Conservation (phyloP, 1,140 invertebrate species). For the Onthophagus taurus region DNA sequence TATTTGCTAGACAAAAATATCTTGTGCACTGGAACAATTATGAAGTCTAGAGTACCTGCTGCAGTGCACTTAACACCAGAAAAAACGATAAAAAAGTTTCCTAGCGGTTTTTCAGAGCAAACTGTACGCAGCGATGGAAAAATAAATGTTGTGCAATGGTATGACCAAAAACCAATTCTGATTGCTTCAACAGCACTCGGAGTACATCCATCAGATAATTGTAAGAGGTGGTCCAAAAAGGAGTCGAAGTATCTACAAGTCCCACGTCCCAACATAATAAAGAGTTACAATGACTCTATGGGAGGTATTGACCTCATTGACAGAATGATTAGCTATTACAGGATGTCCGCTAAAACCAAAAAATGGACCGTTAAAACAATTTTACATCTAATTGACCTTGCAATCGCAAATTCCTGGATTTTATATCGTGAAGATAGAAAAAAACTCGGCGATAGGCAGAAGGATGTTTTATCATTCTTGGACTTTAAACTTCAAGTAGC, state of each 20-base stretch:
- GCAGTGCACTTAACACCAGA: slow-evolving; percentile 15
- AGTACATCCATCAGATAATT: slow-evolving; percentile 16
- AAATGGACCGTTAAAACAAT: slow-evolving; percentile 16
- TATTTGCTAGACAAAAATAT: neutral
- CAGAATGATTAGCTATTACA: slow-evolving; percentile 15
- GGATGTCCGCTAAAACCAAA: slow-evolving; percentile 9
- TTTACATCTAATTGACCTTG: slow-evolving; percentile 15
- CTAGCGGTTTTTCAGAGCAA: slow-evolving; percentile 14
- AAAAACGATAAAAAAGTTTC: slow-evolving; percentile 13
- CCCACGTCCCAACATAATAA: too few species aligned
- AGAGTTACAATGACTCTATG: too few species aligned
- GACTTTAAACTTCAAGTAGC: slow-evolving; percentile 8
- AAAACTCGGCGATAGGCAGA: neutral
- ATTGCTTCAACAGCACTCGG: slow-evolving; percentile 15
- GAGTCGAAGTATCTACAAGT: slow-evolving; percentile 29
- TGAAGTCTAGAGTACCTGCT: neutral
- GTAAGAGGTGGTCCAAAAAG: slow-evolving; percentile 29
- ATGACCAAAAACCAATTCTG: slow-evolving; percentile 15
- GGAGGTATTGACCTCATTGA: slow-evolving; percentile 17
- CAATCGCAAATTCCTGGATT: slow-evolving; percentile 13
- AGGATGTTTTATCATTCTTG: neutral
- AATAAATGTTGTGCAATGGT: slow-evolving; percentile 19
- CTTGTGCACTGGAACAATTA: neutral
- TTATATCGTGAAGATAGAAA: slow-evolving; percentile 11
- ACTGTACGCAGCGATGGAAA: slow-evolving; percentile 15